These are phyloP conservation scores for Gadus macrocephalus DNA, from an alignment of 2,113 vertebrate genomes.

Conservation along the genomic window DNA sequence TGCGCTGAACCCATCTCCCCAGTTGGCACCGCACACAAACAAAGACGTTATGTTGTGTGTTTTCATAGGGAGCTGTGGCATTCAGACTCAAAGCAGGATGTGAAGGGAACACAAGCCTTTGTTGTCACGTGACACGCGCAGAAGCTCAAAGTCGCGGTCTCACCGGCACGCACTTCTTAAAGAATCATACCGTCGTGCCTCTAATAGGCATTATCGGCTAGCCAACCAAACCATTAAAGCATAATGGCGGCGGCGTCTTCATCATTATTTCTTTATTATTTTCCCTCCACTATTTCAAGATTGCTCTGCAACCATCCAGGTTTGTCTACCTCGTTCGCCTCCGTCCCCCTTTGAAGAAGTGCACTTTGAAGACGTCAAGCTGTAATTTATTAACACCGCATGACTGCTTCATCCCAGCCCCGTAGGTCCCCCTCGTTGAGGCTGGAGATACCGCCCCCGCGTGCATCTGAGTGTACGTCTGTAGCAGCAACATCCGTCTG, in stretches of 20 bases:
- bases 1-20: no score
- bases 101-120: no score
- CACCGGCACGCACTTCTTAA: no score
- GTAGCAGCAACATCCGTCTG: no score
- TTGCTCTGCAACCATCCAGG: constrained; percentile 20
- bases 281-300: constrained; percentile 11
- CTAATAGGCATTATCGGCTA: constrained; percentile 10
- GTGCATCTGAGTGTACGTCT: no score
- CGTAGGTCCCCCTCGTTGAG: not conserved
- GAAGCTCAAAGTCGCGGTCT: no score
- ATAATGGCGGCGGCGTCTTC: not conserved
- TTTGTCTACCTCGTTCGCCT: constrained; percentile 28
- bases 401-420: not conserved
- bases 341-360: constrained; percentile 23
- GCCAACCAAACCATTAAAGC: constrained; percentile 22
- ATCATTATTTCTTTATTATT: constrained; percentile 14
- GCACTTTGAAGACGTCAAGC: constrained; percentile 24
- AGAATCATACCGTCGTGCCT: not conserved
- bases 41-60: no score
- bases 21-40: no score
- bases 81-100: no score
- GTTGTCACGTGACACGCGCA: no score
- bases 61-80: no score
- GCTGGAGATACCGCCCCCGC: not conserved
- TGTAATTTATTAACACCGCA: constrained; percentile 20